Percentiles rank a stretch among this genome's conserved stretches.
phyloP scores from a whole-genome alignment of 92 coral and sea anemone genomes.

The Virgularia gustaviana region DNA sequence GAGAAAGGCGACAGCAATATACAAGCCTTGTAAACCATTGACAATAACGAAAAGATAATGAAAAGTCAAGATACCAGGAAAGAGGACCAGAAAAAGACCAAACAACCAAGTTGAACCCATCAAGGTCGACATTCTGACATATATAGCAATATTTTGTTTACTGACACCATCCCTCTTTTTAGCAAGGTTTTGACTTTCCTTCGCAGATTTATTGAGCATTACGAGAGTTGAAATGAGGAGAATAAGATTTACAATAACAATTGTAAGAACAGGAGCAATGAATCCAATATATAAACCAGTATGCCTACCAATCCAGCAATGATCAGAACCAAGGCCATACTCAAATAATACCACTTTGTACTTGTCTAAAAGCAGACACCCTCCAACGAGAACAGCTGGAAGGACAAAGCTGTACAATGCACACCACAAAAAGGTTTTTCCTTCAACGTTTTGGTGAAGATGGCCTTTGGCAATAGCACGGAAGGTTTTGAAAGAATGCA shows the following conservation, averaged over 20 bases:
- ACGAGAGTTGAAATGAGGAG: not conserved
- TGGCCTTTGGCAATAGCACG: constrained; percentile 1
- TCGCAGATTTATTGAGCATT: not conserved
- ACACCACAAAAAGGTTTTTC: not conserved
- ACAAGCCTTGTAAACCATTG: constrained; percentile 19
- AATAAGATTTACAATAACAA: not conserved
- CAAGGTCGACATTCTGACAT: constrained; percentile 12
- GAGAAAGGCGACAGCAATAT: constrained; percentile 13
- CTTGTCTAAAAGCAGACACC: not conserved
- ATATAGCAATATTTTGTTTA: not conserved
- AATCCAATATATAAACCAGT: not conserved
- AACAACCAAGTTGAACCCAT: constrained; percentile 24
- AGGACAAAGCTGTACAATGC: not conserved
- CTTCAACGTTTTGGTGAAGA: not conserved
- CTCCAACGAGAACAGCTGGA: not conserved
- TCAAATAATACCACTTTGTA: not conserved
- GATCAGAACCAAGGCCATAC: not conserved
- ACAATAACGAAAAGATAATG: constrained; percentile 1
- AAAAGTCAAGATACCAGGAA: not conserved
- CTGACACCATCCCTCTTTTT: not conserved
- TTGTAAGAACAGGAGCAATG: not conserved
- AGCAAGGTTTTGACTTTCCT: not conserved
- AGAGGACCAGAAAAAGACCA: not conserved
- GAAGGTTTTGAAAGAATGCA: constrained; percentile 7
- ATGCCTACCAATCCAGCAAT: constrained; percentile 10